Conservation (phyloP, 2,888 invertebrate genomes). For the Thymelicus acteon region DNA sequence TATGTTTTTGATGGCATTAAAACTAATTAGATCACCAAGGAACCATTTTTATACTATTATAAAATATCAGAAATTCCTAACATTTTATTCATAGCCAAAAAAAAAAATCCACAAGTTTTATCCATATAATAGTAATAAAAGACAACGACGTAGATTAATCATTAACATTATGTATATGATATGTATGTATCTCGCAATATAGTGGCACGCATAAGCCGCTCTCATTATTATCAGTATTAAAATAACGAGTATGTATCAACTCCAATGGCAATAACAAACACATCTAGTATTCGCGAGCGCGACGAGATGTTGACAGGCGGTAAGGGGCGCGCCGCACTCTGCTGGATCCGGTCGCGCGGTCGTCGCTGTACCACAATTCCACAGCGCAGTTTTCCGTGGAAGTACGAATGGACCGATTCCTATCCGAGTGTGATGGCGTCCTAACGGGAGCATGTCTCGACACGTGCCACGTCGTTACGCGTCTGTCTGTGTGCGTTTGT, state of each 20-base stretch:
- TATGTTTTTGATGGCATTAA: too few species aligned
- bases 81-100: too few species aligned
- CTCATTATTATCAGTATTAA: conserved; percentile 30
- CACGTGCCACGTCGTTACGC: conserved; percentile 18
- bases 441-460: conserved; percentile 16
- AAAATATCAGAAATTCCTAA: too few species aligned
- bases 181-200: conserved; percentile 22
- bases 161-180: not conserved
- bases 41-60: too few species aligned
- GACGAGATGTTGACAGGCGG: conserved; percentile 18
- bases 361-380: not conserved
- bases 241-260: conserved; percentile 19
- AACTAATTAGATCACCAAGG: too few species aligned
- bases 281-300: conserved; percentile 7
- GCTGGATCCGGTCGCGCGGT: not conserved
- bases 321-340: conserved; percentile 15
- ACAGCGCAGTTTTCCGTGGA: not conserved
- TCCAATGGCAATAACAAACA: conserved; percentile 18
- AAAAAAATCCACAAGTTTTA: too few species aligned
- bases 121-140: not conserved
- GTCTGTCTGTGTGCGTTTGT: not conserved
- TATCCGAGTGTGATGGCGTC: conserved; percentile 5
- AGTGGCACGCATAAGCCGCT: conserved; percentile 17
- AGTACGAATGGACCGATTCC: not conserved
- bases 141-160: conserved; percentile 14